Conservation (phyloP, 2,888 invertebrate species). For the Hypena proboscidalis region DNA sequence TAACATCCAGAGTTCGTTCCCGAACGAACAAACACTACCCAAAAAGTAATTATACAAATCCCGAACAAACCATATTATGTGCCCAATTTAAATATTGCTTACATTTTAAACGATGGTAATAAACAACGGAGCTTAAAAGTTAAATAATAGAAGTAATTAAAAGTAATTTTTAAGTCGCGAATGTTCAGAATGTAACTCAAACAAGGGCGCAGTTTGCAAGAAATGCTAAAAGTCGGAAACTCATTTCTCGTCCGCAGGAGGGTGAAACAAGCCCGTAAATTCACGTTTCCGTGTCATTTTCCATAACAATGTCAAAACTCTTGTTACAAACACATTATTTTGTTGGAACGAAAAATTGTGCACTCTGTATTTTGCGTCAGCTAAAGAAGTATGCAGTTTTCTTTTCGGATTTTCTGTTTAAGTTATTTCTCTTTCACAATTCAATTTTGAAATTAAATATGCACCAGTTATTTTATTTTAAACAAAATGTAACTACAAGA, state of each 20-base stretch:
- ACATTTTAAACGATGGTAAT: conserved; percentile 14
- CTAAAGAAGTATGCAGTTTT: conserved; percentile 18
- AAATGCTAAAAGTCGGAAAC: conserved; percentile 66
- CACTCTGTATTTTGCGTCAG: conserved; percentile 27
- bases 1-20: conserved; percentile 56
- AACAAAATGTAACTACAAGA: not conserved
- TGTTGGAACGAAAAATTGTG: conserved; percentile 45
- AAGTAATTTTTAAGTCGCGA: conserved; percentile 54
- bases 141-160: conserved; percentile 42
- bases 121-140: conserved; percentile 11
- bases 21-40: conserved; percentile 54
- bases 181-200: conserved; percentile 65
- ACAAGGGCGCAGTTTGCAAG: conserved; percentile 59
- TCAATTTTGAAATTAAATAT: not conserved
- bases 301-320: conserved; percentile 66
- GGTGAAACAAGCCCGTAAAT: conserved; percentile 63
- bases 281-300: conserved; percentile 66
- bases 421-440: conserved; percentile 1
- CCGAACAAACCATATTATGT: conserved; percentile 25
- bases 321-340: conserved; percentile 61
- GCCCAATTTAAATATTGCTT: conserved; percentile 30
- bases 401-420: conserved; percentile 19
- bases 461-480: no score
- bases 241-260: conserved; percentile 60
- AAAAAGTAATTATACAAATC: conserved; percentile 53